Percentiles rank a stretch among this genome's conserved stretches.
phyloP scores from a whole-genome alignment of 1,140 invertebrate genomes.

The Pseudomyrmex gracilis region DNA sequence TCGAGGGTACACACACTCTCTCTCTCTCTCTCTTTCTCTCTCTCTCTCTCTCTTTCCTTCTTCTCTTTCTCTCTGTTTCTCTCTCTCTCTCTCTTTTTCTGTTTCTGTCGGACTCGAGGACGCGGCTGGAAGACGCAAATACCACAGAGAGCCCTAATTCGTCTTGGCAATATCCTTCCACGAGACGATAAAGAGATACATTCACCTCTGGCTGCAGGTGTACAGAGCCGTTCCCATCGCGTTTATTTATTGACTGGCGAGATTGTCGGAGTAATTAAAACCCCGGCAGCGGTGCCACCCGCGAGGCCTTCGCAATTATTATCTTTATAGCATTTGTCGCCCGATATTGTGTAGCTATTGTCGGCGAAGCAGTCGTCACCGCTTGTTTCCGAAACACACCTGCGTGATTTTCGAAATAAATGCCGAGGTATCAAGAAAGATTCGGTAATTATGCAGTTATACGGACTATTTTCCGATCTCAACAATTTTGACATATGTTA shows the following conservation, averaged over 20 bases:
- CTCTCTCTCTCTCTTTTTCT: neutral
- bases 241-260: constrained; percentile 51
- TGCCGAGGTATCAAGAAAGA: no score
- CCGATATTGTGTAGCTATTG: constrained; percentile 25
- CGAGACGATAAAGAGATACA: constrained; percentile 51
- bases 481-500: no score
- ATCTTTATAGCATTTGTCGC: constrained; percentile 53
- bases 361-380: neutral
- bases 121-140: constrained; percentile 70
- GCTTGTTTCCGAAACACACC: neutral
- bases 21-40: constrained; percentile 10
- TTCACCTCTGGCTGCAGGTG: constrained; percentile 22
- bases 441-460: no score
- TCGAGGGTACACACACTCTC: constrained; percentile 75
- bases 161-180: constrained; percentile 48
- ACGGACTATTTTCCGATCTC: no score
- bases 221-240: neutral
- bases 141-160: constrained; percentile 64
- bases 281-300: constrained; percentile 1
- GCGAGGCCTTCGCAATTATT: constrained; percentile 51
- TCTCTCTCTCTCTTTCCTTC: constrained; percentile 43
- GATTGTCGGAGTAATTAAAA: constrained; percentile 52
- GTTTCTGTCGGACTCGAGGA: constrained; percentile 56
- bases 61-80: constrained; percentile 46
- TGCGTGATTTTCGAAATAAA: neutral